Conservation (phyloP, 2,797 vertebrate species). For the Scyliorhinus canicula region DNA sequence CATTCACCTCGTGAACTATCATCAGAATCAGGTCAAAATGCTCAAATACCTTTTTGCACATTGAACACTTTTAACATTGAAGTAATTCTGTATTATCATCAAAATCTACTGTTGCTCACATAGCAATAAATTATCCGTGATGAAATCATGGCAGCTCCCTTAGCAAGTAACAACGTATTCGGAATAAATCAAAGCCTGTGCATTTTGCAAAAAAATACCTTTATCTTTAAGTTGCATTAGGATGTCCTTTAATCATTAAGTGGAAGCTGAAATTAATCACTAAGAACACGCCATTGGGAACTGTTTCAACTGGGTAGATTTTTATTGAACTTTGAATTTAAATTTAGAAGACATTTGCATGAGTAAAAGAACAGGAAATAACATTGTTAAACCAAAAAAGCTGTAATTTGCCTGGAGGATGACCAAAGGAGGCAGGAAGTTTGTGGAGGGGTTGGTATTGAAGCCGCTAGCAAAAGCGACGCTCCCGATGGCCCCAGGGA, state of each 20-base stretch:
- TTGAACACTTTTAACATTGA: too few relatives aligned
- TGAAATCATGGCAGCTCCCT: background rate
- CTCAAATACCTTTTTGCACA: too few relatives aligned
- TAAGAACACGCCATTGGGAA: background rate
- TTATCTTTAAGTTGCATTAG: conserved; percentile 19
- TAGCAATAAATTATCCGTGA: background rate
- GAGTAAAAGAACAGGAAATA: background rate
- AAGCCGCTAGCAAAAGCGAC: too few relatives aligned
- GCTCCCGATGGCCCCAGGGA: too few relatives aligned
- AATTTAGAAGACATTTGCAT: background rate
- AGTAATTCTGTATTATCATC: background rate
- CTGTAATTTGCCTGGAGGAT: too few relatives aligned
- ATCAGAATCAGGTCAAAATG: too few relatives aligned
- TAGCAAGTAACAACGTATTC: background rate
- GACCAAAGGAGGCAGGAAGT: too few relatives aligned
- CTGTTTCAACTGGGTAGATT: background rate
- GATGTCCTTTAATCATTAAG: background rate
- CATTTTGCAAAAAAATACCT: background rate
- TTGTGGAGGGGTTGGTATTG: too few relatives aligned
- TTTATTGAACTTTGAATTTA: conserved; percentile 17
- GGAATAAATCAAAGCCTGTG: background rate
- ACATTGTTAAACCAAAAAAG: background rate
- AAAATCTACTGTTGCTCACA: background rate
- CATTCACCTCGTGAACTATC: too few relatives aligned
- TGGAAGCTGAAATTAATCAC: conserved; percentile 24